Evolutionary conservation across 2,113 vertebrate genomes (phyloP).

Genomic region (Osmerus mordax): DNA sequence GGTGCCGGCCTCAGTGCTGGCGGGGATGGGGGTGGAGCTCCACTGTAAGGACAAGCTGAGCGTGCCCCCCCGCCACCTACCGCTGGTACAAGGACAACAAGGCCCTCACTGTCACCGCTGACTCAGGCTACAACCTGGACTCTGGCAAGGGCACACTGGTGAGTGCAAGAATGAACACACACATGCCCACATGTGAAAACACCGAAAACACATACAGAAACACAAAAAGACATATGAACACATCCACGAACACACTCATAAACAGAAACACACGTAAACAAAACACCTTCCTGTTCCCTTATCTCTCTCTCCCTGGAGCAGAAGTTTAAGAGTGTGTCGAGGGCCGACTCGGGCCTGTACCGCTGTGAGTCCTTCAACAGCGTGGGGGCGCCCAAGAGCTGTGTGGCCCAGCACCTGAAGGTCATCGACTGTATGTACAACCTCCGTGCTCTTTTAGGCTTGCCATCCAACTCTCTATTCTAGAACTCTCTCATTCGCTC

Average conservation of each 20-base stretch:
- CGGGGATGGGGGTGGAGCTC: constrained; percentile 80
- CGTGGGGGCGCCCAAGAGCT: constrained; percentile 80
- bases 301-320: constrained; percentile 51
- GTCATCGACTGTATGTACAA: constrained; percentile 73
- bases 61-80: constrained; percentile 80
- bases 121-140: constrained; percentile 79
- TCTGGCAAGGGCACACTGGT: constrained; percentile 83
- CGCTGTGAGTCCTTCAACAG: constrained; percentile 87
- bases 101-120: constrained; percentile 61
- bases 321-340: constrained; percentile 86
- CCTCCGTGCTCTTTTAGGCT: background rate
- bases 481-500: background rate
- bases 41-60: constrained; percentile 85
- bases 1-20: constrained; percentile 80
- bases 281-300: background rate
- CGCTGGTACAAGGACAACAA: constrained; percentile 88
- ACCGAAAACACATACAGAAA: background rate
- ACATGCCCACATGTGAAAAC: background rate
- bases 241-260: background rate
- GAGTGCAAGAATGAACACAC: constrained; percentile 44
- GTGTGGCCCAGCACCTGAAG: constrained; percentile 79
- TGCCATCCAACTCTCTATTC: background rate
- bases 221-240: background rate
- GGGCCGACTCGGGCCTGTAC: constrained; percentile 83
- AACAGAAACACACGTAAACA: background rate